Conservation (phyloP, 2,888 invertebrate genomes). For the Octonoba sinensis region DNA sequence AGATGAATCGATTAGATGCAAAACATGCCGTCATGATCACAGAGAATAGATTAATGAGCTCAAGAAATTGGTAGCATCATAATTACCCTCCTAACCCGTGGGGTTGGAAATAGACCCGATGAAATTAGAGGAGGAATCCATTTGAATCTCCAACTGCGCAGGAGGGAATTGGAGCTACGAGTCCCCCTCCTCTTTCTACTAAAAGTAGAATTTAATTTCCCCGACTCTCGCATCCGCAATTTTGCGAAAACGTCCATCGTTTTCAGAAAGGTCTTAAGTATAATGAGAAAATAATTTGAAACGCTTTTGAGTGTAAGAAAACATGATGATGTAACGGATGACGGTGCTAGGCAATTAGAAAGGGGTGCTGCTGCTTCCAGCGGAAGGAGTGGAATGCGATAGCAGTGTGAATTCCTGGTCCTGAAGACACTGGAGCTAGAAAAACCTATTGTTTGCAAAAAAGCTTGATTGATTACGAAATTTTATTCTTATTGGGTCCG, state of each 20-base stretch:
- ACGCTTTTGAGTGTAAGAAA: constrained; percentile 50
- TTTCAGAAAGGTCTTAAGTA: constrained; percentile 18
- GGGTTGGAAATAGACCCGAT: constrained; percentile 18
- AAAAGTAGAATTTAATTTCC: constrained; percentile 54
- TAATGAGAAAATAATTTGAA: constrained; percentile 56
- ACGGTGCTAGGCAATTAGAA: neutral
- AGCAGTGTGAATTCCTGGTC: no score
- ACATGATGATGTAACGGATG: constrained; percentile 34
- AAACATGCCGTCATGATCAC: no score
- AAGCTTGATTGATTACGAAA: neutral
- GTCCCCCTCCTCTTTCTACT: neutral
- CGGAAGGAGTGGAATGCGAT: neutral
- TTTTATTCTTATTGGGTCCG: no score
- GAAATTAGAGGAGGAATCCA: constrained; percentile 31
- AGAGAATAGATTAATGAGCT: no score
- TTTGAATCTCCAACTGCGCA: constrained; percentile 28
- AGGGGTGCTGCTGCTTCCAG: neutral
- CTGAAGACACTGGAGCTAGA: neutral
- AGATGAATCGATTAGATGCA: no score
- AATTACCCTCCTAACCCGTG: constrained; percentile 19
- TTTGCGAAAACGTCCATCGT: constrained; percentile 34
- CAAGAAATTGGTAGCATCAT: constrained; percentile 4
- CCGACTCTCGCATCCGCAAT: constrained; percentile 45
- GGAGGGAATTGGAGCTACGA: constrained; percentile 30
- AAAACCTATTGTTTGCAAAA: neutral